Base-by-base conservation (phyloP, 2,797 vertebrate species). In the Peromyscus eremicus region DNA sequence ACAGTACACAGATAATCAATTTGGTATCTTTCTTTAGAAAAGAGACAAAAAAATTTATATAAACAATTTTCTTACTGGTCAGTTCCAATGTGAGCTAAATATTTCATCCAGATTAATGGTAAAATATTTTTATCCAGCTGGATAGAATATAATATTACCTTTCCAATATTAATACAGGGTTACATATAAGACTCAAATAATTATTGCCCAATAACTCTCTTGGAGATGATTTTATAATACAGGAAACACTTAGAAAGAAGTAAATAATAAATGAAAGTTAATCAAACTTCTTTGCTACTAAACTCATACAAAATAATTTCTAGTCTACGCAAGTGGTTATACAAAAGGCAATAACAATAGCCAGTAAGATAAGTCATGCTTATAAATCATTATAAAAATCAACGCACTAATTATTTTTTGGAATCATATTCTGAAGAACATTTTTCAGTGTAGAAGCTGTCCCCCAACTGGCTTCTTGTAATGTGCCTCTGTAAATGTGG, bases 11-110 rank as follows among this genome's bases (percentile, higher is more conserved):
- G 95, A 95, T 96, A 96, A 96, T 97, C 92, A 97, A 92, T 96
- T 96, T 93, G 57, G 23, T 89, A 75, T 91, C 82, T 95, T 97
- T 96, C 93, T 97, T 94, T 62, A 91, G 82, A 91, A 89, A 94
- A 97, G 88, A 92, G 75, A 96, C 83, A 91, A 94, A 82, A 97
- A 57, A 97, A 97, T 96, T 96, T 95, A 96, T 97, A 86, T 92
- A 95, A 97, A 96, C 95, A 97, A 97, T 97, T 96, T 97, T 84
- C 95, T 92, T 76, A 97, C 68, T 89, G 79, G 91, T 80, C 96
- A 95, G 79, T 84, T 76, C 27, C 75, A 94, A 75, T 89, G 75
- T 96, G 79, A 52, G n/a, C 32, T 96, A 96, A 96, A 91, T 96
- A 92, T 95, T 96, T 96, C 95, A 86, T 70, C 14, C 52, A 94